Conservation (phyloP, 2,797 vertebrate genomes). For the Mionectes olivaceus region DNA sequence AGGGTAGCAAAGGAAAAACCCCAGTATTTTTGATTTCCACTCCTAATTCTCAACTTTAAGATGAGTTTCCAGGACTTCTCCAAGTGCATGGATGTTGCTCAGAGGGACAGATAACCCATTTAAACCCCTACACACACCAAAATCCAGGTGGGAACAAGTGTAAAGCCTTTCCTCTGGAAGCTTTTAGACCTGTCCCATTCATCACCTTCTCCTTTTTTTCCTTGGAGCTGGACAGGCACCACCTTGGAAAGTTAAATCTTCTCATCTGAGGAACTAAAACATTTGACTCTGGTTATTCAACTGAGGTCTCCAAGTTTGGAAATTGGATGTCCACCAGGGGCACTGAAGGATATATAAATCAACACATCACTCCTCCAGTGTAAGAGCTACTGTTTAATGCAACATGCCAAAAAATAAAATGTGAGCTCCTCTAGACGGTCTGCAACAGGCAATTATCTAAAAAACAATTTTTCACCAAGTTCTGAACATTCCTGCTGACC, state of each 20-base stretch:
- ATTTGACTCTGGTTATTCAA: neutral
- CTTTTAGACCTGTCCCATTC: neutral
- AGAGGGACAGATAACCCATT: neutral
- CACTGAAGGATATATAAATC: constrained; percentile 36
- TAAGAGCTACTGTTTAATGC: constrained; percentile 47
- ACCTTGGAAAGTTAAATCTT: neutral
- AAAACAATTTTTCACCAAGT: constrained; percentile 62
- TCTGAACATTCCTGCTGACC: constrained; percentile 58
- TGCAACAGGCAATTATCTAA: constrained; percentile 68
- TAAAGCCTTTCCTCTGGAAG: neutral
- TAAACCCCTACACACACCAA: neutral
- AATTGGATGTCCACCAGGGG: constrained; percentile 28
- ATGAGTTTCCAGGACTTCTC: neutral
- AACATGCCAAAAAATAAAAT: constrained; percentile 48
- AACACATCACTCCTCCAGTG: constrained; percentile 8
- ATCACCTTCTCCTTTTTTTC: neutral
- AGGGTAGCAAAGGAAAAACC: neutral
- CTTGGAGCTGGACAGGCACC: neutral
- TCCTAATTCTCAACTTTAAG: neutral
- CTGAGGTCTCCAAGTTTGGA: neutral
- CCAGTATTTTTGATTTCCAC: neutral
- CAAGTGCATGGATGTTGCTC: neutral
- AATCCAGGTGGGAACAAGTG: neutral
- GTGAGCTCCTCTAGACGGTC: constrained; percentile 51
- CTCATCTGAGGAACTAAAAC: neutral